Conservation (phyloP, 2,113 vertebrate species). For the Leucopternis melanops region DNA sequence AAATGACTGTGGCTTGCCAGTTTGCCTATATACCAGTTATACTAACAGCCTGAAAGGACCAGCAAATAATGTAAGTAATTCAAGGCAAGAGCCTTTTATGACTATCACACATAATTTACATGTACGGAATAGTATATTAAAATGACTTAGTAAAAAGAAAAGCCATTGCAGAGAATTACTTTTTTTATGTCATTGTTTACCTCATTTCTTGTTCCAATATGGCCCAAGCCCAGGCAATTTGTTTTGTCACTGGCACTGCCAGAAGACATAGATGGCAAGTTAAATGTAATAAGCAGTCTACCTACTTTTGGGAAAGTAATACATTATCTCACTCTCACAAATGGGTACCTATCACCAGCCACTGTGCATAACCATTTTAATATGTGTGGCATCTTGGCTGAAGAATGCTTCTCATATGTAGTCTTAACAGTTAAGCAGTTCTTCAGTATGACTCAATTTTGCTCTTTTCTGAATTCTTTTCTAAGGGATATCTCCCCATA, state of each 20-base stretch:
- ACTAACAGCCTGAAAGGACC: neutral
- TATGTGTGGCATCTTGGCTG: neutral
- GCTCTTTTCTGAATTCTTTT: neutral
- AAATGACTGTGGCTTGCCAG: neutral
- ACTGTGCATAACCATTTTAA: neutral
- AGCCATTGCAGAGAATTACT: neutral
- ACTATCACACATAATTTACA: neutral
- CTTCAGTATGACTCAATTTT: neutral
- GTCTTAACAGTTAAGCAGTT: neutral
- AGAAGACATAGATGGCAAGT: neutral
- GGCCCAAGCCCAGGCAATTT: slow-evolving; percentile 8
- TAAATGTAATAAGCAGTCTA: slow-evolving; percentile 23
- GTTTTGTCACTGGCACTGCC: slow-evolving; percentile 11
- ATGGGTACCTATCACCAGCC: neutral
- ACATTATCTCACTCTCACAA: slow-evolving; percentile 7
- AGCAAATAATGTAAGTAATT: neutral
- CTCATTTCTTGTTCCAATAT: slow-evolving; percentile 10
- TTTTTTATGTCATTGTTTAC: slow-evolving; percentile 39
- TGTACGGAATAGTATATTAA: neutral
- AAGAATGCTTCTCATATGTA: neutral
- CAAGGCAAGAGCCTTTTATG: neutral
- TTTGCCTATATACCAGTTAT: neutral
- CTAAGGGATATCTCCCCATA: neutral
- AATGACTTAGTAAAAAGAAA: slow-evolving; percentile 22
- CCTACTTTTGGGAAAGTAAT: neutral